phyloP scores from a whole-genome alignment of 2,797 vertebrate species.

The Fundulus diaphanus region DNA sequence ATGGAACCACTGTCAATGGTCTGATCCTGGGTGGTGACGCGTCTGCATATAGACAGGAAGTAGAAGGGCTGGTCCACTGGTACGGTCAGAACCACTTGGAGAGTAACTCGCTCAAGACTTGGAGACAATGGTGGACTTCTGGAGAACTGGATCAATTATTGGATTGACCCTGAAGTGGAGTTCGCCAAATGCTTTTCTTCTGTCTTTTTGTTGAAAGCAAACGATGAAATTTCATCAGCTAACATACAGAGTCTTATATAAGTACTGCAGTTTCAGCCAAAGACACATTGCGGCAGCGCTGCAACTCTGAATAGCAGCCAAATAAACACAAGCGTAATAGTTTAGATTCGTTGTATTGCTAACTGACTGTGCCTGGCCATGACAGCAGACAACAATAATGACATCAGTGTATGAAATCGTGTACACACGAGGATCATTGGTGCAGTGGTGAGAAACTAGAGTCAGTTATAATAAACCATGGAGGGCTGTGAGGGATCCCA shows the following conservation, averaged over 20 bases:
- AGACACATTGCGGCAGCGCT: constrained; percentile 33
- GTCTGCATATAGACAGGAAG: no score
- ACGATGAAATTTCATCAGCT: constrained; percentile 19
- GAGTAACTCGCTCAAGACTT: no score
- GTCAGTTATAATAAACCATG: constrained; percentile 72
- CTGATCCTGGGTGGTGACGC: no score
- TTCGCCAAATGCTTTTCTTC: constrained; percentile 48
- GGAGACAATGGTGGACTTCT: no score
- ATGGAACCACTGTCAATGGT: no score
- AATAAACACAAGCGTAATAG: constrained; percentile 3
- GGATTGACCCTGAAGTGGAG: constrained; percentile 42
- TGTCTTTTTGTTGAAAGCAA: constrained; percentile 48
- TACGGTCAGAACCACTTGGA: no score
- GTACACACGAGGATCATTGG: constrained; percentile 46
- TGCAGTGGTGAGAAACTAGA: constrained; percentile 50
- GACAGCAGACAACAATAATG: constrained; percentile 53
- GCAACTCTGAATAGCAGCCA: constrained; percentile 24
- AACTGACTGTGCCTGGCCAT: constrained; percentile 22
- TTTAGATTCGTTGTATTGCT: constrained; percentile 22
- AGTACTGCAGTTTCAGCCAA: constrained; percentile 15
- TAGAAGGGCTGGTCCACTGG: no score
- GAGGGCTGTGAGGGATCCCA: constrained; percentile 69
- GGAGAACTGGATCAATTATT: constrained; percentile 48
- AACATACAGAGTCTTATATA: background rate
- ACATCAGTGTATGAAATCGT: constrained; percentile 43